Conservation (phyloP, 1,140 invertebrate species). For the Leptonema lineaticorne region DNA sequence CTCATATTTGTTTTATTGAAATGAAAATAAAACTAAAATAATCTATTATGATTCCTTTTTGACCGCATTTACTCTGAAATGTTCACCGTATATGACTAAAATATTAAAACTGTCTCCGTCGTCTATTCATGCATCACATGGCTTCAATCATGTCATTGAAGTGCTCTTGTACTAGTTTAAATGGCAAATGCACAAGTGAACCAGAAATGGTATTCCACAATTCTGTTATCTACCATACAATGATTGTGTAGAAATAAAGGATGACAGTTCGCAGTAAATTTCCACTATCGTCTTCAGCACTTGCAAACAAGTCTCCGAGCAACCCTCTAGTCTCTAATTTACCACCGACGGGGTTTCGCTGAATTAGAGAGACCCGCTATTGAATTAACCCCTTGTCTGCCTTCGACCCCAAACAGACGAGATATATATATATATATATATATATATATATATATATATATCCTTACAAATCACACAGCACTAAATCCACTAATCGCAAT, state of each 20-base stretch:
- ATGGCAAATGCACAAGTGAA: no score
- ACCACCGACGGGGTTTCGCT: neutral
- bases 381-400: no score
- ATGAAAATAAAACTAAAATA: no score
- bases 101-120: neutral
- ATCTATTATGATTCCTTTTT: no score
- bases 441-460: no score
- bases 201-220: neutral
- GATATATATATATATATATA: no score
- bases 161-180: neutral
- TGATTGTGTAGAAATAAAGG: neutral
- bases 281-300: neutral
- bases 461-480: neutral
- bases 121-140: neutral
- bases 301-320: no score
- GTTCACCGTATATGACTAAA: neutral
- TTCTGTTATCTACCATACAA: neutral
- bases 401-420: neutral
- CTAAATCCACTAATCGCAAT: neutral
- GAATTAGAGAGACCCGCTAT: constrained; percentile 5
- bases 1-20: no score
- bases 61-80: neutral
- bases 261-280: neutral
- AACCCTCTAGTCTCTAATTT: neutral
- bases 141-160: neutral